Percentiles rank a stretch among this genome's conserved stretches.
phyloP scores from a whole-genome alignment of 2,797 vertebrate species.

The Phoeniculus purpureus region DNA sequence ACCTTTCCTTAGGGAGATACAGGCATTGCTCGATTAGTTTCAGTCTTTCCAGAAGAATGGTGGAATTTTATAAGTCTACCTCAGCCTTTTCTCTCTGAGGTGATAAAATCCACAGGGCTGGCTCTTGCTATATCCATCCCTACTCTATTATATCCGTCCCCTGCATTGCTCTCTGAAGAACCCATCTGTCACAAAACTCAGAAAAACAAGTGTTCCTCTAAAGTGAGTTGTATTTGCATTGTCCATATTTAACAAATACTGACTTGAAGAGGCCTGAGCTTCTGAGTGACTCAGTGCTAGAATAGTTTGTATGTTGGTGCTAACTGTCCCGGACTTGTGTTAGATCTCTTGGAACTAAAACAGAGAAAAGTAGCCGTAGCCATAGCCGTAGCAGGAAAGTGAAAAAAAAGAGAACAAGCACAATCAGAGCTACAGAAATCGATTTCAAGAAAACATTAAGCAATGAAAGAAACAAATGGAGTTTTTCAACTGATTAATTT shows the following conservation, averaged over 20 bases:
- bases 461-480: neutral
- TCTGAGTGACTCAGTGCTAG: neutral
- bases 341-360: neutral
- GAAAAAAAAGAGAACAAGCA: neutral
- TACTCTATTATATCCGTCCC: no score
- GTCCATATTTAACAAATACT: neutral
- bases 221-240: neutral
- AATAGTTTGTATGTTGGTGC: neutral
- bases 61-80: neutral
- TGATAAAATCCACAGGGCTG: neutral
- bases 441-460: neutral
- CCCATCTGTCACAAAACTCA: neutral
- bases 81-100: neutral
- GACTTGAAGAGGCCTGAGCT: neutral
- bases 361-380: neutral
- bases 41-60: slow-evolving; percentile 6
- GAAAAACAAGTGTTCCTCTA: neutral
- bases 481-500: neutral
- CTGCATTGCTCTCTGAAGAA: neutral
- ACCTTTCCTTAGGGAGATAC: slow-evolving; percentile 44
- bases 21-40: slow-evolving; percentile 24
- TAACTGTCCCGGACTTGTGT: neutral
- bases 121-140: neutral
- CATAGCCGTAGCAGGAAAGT: neutral
- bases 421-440: neutral